Evolutionary conservation across 2,888 invertebrate genomes (phyloP), one percentile per base, ranked within the genome.

Genomic region (Dendrolimus pini): DNA sequence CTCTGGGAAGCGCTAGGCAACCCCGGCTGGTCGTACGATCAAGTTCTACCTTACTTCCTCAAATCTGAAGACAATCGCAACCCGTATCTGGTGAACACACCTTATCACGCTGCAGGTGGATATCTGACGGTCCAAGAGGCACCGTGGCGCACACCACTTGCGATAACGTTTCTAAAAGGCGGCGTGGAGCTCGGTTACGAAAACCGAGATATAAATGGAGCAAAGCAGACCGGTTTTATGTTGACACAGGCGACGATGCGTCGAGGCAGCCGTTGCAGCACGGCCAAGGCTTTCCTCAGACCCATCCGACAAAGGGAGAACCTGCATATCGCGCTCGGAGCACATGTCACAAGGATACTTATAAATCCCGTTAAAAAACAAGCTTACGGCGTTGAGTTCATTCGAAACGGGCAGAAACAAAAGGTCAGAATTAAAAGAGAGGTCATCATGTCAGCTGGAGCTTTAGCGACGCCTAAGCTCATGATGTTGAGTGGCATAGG

Each of bases 401-500:
- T 94, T 8, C 92, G 95, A 54, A 91, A 94, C 58, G 94, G 94
- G 0, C 90, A 91, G 58, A 92, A 91, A 58, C 92, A 94, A 57
- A 89, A 92, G 55, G 94, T 95, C 0, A 90, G 93, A 62, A 96
- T 96, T 0, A 93, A 94, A 61, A 92, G 95, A 57, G 97, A 97
- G 80, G 93, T 98, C 0, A 93, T 98, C 8, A 88, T 97, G 68
- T 95, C 96, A 2, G 96, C 97, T 0, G 98, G 98, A 0, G 94
- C 98, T 0, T 93, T 99, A 52, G 95, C 96, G 57, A 94, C 96
- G 3, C 98, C 98, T 0, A 97, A 98, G 70, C 75, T 99, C 18
- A 91, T 99, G 65, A 97, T 98, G 97, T 78, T 98, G 9, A 97
- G 97, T 58, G 98, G 98, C 0, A 93, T 98, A 30, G 97, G 97